These are phyloP conservation scores for Oophaga pumilio DNA, from an alignment of 2,113 vertebrate genomes.

Conservation along the genomic window DNA sequence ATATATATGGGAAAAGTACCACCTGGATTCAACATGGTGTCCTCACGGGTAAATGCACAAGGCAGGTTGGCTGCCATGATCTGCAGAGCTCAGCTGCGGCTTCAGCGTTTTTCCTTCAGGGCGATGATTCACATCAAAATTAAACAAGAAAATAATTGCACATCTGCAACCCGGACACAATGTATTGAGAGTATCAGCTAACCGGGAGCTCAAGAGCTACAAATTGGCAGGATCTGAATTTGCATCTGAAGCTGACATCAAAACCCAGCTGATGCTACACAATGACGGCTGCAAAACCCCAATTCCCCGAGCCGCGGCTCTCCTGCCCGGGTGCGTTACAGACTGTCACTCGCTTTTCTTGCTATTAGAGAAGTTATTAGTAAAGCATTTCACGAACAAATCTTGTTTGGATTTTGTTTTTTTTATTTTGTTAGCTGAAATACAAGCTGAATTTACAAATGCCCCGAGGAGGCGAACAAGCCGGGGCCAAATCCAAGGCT, in stretches of 20 bases:
- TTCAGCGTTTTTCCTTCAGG: constrained; percentile 53
- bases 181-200: background rate
- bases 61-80: background rate
- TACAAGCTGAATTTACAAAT: background rate
- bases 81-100: background rate
- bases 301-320: background rate
- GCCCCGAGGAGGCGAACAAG: background rate
- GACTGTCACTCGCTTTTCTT: no score
- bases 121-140: constrained; percentile 53
- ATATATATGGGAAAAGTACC: background rate
- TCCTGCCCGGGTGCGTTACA: background rate
- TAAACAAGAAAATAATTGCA: constrained; percentile 54
- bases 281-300: background rate
- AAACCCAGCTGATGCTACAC: constrained; percentile 13
- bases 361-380: background rate
- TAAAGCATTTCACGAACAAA: background rate
- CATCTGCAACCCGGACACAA: background rate
- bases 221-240: background rate
- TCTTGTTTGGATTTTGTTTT: background rate
- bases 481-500: background rate
- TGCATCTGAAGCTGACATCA: constrained; percentile 13
- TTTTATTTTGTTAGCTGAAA: background rate
- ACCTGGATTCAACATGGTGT: background rate
- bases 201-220: background rate
- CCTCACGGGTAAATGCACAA: background rate